Evolutionary conservation across 2,797 vertebrate genomes (phyloP).

Genomic region (Odontamblyopus rebecca): DNA sequence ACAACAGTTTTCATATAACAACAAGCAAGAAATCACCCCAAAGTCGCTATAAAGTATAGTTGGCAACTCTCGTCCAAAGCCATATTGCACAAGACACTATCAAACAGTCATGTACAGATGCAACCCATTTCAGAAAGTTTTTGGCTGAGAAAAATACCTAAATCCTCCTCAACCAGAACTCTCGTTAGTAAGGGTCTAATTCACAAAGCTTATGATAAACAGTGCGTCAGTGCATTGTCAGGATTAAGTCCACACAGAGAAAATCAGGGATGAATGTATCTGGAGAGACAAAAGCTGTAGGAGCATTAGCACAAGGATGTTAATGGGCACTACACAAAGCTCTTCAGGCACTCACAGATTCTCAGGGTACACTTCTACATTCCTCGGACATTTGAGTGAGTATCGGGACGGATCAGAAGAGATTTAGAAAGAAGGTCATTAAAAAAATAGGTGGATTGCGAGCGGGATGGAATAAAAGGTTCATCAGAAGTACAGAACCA

Average conservation of each 20-base stretch:
- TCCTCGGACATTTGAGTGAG: slow-evolving; percentile 62
- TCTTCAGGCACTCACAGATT: slow-evolving; percentile 65
- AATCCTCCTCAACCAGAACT: neutral
- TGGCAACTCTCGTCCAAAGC: no score
- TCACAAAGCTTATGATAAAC: slow-evolving; percentile 45
- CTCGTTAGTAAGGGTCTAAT: slow-evolving; percentile 38
- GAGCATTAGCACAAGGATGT: slow-evolving; percentile 55
- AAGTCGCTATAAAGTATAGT: no score
- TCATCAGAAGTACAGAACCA: no score
- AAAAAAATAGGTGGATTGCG: no score
- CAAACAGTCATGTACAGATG: no score
- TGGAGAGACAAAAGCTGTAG: slow-evolving; percentile 33
- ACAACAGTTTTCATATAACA: no score
- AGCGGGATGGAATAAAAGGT: no score
- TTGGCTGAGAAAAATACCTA: no score
- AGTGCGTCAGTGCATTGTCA: slow-evolving; percentile 37
- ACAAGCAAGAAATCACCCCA: no score
- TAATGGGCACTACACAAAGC: slow-evolving; percentile 68
- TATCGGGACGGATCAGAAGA: slow-evolving; percentile 5
- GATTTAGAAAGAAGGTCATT: neutral
- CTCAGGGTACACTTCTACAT: slow-evolving; percentile 75
- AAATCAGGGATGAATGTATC: slow-evolving; percentile 34
- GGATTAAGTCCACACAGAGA: slow-evolving; percentile 29
- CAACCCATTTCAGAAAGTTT: no score
- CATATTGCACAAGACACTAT: no score